Percentiles rank a stretch among this genome's conserved stretches.
These are phyloP conservation scores for Prenolepis imparis DNA, from an alignment of 2,888 invertebrate species.

Conservation along the genomic window DNA sequence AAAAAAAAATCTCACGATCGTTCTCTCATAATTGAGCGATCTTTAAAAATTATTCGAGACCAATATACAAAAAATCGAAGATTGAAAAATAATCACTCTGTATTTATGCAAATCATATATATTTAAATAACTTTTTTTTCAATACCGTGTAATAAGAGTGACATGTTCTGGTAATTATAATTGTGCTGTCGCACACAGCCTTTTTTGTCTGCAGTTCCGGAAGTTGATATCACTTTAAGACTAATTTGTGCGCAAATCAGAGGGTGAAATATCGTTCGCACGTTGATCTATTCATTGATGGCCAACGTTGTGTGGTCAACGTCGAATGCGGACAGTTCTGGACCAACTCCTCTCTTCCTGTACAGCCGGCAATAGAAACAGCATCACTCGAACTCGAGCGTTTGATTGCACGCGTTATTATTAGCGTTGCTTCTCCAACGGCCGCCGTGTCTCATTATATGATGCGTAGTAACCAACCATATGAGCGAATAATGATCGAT, in stretches of 20 bases:
- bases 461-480: constrained; percentile 69
- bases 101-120: not conserved
- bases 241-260: constrained; percentile 47
- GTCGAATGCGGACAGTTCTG: constrained; percentile 53
- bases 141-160: not conserved
- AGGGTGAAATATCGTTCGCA: constrained; percentile 49
- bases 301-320: constrained; percentile 48
- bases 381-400: constrained; percentile 71
- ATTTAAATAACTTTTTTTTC: not conserved
- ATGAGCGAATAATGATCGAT: constrained; percentile 72
- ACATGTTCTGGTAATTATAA: constrained; percentile 12
- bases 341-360: constrained; percentile 60
- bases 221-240: constrained; percentile 39
- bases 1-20: constrained; percentile 1
- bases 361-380: constrained; percentile 51
- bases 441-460: constrained; percentile 72
- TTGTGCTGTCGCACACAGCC: not conserved
- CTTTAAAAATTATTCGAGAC: not conserved
- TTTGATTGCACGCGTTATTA: constrained; percentile 81
- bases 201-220: constrained; percentile 23
- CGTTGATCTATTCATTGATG: constrained; percentile 51
- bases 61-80: not conserved
- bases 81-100: not conserved
- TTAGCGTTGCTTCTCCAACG: constrained; percentile 76
- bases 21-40: not conserved